phyloP scores from a whole-genome alignment of 30 jellyfish, hydroid and myxozoan genomes.

The Aurelia aurita complex sp. Pacific region DNA sequence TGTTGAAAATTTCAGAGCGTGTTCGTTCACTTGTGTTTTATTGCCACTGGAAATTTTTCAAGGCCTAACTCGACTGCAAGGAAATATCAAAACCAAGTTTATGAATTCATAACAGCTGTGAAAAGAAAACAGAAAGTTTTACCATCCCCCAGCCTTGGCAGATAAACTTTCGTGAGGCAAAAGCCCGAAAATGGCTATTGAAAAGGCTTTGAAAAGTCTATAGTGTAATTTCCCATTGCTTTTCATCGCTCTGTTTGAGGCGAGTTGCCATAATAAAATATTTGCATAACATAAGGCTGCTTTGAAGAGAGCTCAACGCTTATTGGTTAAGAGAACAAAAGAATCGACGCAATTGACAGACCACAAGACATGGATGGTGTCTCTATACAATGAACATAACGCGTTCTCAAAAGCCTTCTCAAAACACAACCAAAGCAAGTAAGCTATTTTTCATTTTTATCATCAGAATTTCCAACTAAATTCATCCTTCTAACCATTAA shows the following conservation, averaged over 20 bases:
- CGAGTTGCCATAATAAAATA: constrained; percentile 41
- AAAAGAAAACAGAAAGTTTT: neutral
- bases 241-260: constrained; percentile 42
- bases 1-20: too few relatives aligned
- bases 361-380: constrained; percentile 91
- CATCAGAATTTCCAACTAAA: neutral
- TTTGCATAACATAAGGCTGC: constrained; percentile 72
- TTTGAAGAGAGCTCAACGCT: constrained; percentile 3
- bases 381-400: constrained; percentile 47
- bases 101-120: too few relatives aligned
- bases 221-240: neutral
- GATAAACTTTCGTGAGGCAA: neutral
- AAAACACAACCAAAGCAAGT: constrained; percentile 53
- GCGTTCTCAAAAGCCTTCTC: constrained; percentile 41
- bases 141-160: neutral
- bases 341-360: constrained; percentile 84
- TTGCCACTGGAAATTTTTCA: too few relatives aligned
- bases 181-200: too few relatives aligned
- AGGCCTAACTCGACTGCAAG: too few relatives aligned
- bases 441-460: constrained; percentile 25
- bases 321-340: constrained; percentile 76
- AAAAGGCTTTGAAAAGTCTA: neutral
- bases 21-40: too few relatives aligned
- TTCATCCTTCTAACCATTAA: neutral
- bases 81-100: too few relatives aligned